Evolutionary conservation across 2,113 vertebrate species (phyloP).

Genomic region (Chionomys nivalis): DNA sequence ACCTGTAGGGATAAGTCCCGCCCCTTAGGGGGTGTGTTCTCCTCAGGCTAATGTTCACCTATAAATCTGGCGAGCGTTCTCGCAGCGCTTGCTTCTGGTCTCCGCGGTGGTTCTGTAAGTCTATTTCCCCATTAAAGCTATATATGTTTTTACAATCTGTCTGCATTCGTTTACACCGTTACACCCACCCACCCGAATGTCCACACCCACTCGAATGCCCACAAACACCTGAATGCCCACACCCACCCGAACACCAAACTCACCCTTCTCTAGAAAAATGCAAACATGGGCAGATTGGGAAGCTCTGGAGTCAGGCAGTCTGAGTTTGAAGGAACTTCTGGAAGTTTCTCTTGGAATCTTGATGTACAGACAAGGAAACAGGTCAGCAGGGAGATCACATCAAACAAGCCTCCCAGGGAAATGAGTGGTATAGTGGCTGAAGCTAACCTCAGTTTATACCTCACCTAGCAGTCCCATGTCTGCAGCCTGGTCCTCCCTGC

Average conservation of each 20-base stretch:
- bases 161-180: too few relatives aligned
- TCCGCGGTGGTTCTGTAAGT: too few relatives aligned
- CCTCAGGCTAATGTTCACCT: too few relatives aligned
- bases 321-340: background rate
- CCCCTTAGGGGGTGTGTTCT: too few relatives aligned
- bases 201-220: too few relatives aligned
- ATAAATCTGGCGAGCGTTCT: too few relatives aligned
- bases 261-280: background rate
- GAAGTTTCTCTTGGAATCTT: background rate
- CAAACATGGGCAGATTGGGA: background rate
- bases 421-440: rapidly evolving
- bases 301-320: background rate
- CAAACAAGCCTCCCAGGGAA: background rate
- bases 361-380: background rate
- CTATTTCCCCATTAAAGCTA: too few relatives aligned
- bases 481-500: rapidly evolving
- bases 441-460: background rate
- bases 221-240: background rate
- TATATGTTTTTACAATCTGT: too few relatives aligned
- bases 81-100: too few relatives aligned
- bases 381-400: background rate
- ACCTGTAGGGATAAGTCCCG: too few relatives aligned
- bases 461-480: background rate
- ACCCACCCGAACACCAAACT: background rate
- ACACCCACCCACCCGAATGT: background rate